Evolutionary conservation across 2,888 invertebrate genomes (phyloP), one percentile per base, ranked within the genome.

Genomic region (Athrips mouffetella): DNA sequence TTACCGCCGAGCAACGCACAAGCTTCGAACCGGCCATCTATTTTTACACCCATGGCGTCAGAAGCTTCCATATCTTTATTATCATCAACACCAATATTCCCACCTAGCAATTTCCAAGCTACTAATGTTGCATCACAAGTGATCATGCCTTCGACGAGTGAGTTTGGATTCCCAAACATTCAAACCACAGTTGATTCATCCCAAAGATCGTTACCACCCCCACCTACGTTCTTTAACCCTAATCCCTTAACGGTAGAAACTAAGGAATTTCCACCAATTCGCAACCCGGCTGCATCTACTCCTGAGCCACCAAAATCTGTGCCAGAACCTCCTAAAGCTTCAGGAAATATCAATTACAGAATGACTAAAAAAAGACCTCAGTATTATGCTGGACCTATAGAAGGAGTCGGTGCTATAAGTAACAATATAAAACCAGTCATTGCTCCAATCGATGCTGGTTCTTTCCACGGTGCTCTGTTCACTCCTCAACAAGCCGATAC

Each of bases 301-400:
- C 6, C 59, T 27, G 76, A 74, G 50, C 61, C 67, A 10, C 52
- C 62, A 1, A 80, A 76, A 57, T 15, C 39, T 18, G 25, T 79
- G 1, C 46, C 65, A 1, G 79, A 82, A 61, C 87, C 86, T 6
- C 87, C 88, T 1, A 87, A 83, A 64, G 49, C 74, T 3, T 53
- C 64, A 1, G 75, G 71, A n/a, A 67, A 58, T 31, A 46, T 67
- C 0, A 87, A 74, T 54, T 87, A 71, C 49, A 78, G 88, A 53
- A 75, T 88, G 79, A 72, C 67, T 1, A 87, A 86, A 49, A 88
- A 83, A 59, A 67, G 74, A 45, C 87, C 85, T 0, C 86, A 88
- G 49, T 89, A 89, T 60, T 89, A 89, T 55, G 76, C 89, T 0
- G 89, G 89, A 2, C 88, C 89, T 2, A 87, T 89, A 13, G 84